These are phyloP conservation scores for Sciurus vulgaris DNA, from an alignment of 2,797 vertebrate species.

Conservation along the genomic window DNA sequence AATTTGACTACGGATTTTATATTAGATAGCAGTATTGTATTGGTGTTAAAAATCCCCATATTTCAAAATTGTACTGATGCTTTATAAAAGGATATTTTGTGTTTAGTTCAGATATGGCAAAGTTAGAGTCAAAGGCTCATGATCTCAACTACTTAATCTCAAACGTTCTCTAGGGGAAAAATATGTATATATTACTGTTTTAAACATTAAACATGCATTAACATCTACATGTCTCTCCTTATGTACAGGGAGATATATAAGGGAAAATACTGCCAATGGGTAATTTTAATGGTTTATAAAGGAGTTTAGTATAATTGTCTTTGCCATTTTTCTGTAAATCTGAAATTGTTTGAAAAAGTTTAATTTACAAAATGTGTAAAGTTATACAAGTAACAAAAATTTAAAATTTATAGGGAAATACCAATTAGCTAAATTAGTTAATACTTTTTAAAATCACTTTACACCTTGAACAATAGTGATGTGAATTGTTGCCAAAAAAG, in stretches of 20 bases:
- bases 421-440: conserved; percentile 1
- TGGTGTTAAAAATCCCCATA: not conserved
- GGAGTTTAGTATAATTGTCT: conserved; percentile 20
- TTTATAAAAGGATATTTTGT: not conserved
- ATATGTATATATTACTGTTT: not conserved
- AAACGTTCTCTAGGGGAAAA: not conserved
- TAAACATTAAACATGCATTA: not conserved
- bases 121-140: conserved; percentile 28
- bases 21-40: not conserved
- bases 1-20: not conserved
- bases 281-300: not conserved
- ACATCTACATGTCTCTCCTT: not conserved
- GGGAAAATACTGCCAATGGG: not conserved
- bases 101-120: not conserved
- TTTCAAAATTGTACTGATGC: not conserved
- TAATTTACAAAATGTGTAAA: conserved; percentile 35
- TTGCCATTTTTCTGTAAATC: not conserved
- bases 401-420: conserved; percentile 11
- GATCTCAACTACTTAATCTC: not conserved
- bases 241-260: not conserved
- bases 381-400: conserved; percentile 40
- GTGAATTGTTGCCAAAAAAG: not conserved
- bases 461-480: not conserved
- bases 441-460: conserved; percentile 39
- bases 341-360: conserved; percentile 56